Conservation (phyloP, 2,888 invertebrate genomes). For the Nephrotoma guestfalica region DNA sequence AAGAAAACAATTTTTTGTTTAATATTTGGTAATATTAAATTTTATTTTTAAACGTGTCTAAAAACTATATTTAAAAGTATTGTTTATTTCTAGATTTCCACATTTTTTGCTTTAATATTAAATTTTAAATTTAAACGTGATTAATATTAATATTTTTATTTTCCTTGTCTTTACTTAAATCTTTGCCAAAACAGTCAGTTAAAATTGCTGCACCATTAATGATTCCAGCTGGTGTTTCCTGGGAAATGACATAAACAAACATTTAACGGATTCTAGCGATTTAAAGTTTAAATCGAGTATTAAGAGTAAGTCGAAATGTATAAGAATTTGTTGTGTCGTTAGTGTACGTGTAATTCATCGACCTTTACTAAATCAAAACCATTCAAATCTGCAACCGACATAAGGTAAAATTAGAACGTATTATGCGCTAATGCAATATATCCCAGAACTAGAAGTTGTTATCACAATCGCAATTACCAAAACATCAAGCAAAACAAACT, state of each 20-base stretch:
- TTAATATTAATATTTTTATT: slow-evolving; percentile 8
- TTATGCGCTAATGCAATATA: no score
- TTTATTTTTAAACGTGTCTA: background rate
- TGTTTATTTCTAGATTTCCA: background rate
- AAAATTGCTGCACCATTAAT: slow-evolving; percentile 9
- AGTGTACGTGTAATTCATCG: no score
- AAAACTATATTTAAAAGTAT: background rate
- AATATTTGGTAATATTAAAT: background rate
- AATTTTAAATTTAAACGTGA: slow-evolving; percentile 10
- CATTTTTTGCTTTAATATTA: background rate
- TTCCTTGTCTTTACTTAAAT: slow-evolving; percentile 8
- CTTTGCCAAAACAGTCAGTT: slow-evolving; percentile 11
- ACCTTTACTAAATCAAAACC: no score
- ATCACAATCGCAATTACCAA: no score
- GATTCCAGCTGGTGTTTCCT: slow-evolving; percentile 8
- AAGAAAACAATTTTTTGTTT: background rate
- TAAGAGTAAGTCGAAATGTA: no score
- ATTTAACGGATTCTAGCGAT: background rate
- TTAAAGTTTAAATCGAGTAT: no score
- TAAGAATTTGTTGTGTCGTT: no score
- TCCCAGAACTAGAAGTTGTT: no score
- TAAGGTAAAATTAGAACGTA: no score
- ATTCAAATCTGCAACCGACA: no score
- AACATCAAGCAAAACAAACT: no score
- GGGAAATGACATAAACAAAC: background rate